phyloP scores from a whole-genome alignment of 2,113 vertebrate genomes.

The Mirounga angustirostris region DNA sequence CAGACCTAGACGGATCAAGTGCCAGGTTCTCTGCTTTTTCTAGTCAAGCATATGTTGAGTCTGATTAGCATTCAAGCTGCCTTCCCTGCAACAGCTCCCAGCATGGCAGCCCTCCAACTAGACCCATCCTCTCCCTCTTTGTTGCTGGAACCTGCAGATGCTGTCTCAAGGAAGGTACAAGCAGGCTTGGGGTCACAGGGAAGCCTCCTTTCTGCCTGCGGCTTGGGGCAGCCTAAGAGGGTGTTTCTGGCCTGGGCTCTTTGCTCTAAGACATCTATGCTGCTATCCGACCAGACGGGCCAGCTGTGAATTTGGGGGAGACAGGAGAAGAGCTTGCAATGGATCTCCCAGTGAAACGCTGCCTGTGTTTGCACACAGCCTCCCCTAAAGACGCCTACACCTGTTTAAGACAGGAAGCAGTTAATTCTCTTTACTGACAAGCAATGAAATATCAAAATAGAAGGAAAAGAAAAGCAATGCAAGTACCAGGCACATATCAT shows the following conservation, averaged over 20 bases:
- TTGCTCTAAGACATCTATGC: background rate
- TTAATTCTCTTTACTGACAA: background rate
- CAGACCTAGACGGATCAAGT: background rate
- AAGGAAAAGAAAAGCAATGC: background rate
- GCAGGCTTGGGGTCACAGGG: background rate
- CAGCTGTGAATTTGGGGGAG: background rate
- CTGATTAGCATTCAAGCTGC: background rate
- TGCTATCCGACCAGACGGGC: background rate
- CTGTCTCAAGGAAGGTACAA: background rate
- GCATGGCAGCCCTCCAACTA: background rate
- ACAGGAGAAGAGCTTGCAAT: background rate
- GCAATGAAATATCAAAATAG: background rate
- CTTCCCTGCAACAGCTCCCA: background rate
- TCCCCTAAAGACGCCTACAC: background rate
- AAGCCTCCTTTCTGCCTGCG: background rate
- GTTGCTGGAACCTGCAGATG: background rate
- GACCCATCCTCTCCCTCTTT: background rate
- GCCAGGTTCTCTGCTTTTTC: background rate
- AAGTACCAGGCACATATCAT: background rate
- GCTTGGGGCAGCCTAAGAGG: rapidly evolving
- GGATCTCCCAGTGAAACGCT: background rate
- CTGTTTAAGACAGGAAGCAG: background rate
- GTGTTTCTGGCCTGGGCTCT: background rate
- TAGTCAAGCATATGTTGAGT: background rate
- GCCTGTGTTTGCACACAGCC: background rate